These are phyloP conservation scores for Tachycineta bicolor DNA, from an alignment of 2,113 vertebrate genomes.

Conservation along the genomic window DNA sequence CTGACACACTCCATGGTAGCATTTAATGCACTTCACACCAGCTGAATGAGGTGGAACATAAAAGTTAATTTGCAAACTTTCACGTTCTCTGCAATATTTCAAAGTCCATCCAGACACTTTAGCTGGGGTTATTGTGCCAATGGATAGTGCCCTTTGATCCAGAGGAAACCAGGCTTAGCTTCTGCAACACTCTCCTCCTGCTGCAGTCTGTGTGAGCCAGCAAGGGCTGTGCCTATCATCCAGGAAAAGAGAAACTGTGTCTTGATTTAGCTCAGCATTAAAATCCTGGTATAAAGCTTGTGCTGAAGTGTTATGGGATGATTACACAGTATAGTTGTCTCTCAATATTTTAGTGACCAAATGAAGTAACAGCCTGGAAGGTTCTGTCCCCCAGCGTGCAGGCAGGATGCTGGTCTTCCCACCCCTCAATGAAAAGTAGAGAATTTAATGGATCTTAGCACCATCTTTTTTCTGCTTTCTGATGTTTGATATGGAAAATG, in stretches of 20 bases:
- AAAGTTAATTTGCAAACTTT: slow-evolving; percentile 72
- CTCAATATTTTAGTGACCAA: neutral
- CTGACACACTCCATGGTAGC: neutral
- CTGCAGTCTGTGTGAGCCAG: neutral
- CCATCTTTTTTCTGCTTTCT: neutral
- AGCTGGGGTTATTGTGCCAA: slow-evolving; percentile 36
- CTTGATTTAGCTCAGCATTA: neutral
- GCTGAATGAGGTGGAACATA: neutral
- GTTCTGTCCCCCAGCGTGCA: neutral
- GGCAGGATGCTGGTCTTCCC: neutral
- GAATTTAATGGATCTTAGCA: neutral
- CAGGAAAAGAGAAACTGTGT: neutral
- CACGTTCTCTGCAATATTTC: slow-evolving; percentile 44
- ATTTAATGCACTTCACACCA: neutral
- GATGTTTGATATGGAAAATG: neutral
- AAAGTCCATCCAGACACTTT: slow-evolving; percentile 68
- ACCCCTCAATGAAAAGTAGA: neutral
- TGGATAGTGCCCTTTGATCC: slow-evolving; percentile 50
- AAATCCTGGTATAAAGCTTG: neutral
- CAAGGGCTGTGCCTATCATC: accelerated
- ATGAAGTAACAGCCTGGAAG: neutral
- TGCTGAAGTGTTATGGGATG: neutral
- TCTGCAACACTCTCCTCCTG: neutral
- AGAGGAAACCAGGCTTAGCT: slow-evolving; percentile 3
- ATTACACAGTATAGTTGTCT: neutral